Base-by-base conservation (phyloP, 2,113 vertebrate species). In the Dipodomys ordii region DNA sequence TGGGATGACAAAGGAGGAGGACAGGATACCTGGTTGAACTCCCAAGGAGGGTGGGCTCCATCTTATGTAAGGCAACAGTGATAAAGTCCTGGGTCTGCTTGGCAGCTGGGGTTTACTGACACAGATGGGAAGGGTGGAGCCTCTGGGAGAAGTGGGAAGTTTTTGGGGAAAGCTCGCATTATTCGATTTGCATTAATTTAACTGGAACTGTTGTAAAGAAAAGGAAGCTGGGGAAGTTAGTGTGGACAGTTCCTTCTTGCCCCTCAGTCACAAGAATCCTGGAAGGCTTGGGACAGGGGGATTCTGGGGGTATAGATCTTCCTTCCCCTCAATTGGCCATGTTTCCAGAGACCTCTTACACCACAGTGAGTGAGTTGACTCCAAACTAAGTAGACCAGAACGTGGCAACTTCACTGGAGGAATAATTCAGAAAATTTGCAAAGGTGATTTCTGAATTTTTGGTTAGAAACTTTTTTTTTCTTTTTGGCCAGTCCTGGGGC, bases 401-500 rank as follows among this genome's bases (percentile, higher is more conserved):
- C 86, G n/a, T 1, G 2, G 73, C 19, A 46, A 60, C 69, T 39
- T 72, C 28, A 62, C 11, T 28, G 19, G 7, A 69, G 44, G 86
- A 68, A 25, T 53, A 32, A 72, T 20, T 30, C 15, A 79, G 81
- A 71, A 91, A 35, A 23, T 90, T 93, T 92, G 32, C 71, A 82
- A 84, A 49, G 68, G 23, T 25, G 57, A 16, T 23, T 23, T 83
- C 83, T 65, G 9, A n/a, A n/a, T 72, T 91, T 95, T 81, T 77
- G 39, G 65, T 27, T 32, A 23, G 85, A 64, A 44, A 57, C 27
- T 57, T 67, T 87, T 11, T 53, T 57, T 16, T 78, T 57, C 18
- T 49, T 49, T 49, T 49, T 49, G 1, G 49, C 49, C 49, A 49
- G 53, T 18, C 15, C 15, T 49, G 53, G 53, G 53, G 53, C 53